These are phyloP conservation scores for Phoxinus phoxinus DNA, from an alignment of 2,113 vertebrate species.

Conservation along the genomic window DNA sequence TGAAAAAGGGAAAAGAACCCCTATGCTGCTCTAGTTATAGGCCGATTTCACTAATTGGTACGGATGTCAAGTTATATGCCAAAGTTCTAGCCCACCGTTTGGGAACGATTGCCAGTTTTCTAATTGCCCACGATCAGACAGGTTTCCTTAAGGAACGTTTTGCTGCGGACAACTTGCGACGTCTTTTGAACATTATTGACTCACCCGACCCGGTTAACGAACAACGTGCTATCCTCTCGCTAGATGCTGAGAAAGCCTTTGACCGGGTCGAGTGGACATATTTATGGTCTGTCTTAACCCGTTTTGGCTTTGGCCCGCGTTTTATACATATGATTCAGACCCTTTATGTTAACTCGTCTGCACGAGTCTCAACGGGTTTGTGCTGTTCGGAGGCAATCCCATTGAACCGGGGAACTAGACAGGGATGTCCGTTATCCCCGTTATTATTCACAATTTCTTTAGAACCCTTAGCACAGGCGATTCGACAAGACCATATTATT, in stretches of 20 bases:
- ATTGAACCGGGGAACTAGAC: slow-evolving; percentile 22
- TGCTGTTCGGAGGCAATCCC: not conserved
- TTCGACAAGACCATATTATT: no score
- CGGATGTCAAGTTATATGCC: not conserved
- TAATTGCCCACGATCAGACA: not conserved
- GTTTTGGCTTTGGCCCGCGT: slow-evolving; percentile 21
- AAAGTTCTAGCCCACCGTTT: slow-evolving; percentile 1
- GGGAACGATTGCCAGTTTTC: not conserved
- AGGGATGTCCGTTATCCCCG: not conserved
- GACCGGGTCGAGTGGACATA: not conserved
- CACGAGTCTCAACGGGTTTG: not conserved
- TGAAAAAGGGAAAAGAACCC: no score
- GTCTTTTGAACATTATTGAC: not conserved
- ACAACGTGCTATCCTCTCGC: slow-evolving; percentile 28
- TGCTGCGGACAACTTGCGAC: slow-evolving; percentile 19
- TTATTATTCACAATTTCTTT: no score
- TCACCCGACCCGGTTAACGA: no score
- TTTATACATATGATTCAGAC: slow-evolving; percentile 45
- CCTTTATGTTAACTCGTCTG: not conserved
- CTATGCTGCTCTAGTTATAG: not conserved
- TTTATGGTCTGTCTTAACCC: slow-evolving; percentile 30
- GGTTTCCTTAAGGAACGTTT: not conserved
- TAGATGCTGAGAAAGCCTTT: slow-evolving; percentile 26
- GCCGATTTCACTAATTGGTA: slow-evolving; percentile 19
- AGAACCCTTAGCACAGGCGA: no score